Base-by-base conservation (phyloP, 2,888 invertebrate species). In the Aethes cnicana region DNA sequence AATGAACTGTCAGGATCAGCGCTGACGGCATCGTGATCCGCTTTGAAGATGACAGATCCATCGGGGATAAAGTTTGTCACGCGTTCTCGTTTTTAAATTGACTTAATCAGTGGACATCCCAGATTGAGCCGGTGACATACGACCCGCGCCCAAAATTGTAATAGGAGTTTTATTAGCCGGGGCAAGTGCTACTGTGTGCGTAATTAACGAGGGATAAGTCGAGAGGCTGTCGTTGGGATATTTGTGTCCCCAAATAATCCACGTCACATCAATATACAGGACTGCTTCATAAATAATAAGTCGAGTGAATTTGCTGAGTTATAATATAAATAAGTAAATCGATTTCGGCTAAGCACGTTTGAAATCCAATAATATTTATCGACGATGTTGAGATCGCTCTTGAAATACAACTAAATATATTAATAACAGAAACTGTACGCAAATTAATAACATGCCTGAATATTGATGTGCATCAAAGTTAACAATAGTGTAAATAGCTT, bases 81-180 rank as follows among this genome's bases (percentile, higher is more conserved):
- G 46, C 44, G 53, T 47, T 53, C 54, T 61, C 39, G 39, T 39
- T 46, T n/a, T 23, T 52, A 37, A 52, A 52, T 52, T 52, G 26
- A 33, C 18, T 52, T 52, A 52, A 46, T 52, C 23, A 39, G 44
- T 30, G 44, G 50, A 32, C 37, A 37, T 12, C 53, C 59, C 58
- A 59, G 69, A 74, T 79, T 80, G 83, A 82, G 80, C 72, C 66
- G 76, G 78, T 82, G 77, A 61, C 54, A 69, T 73, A 72, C 66
- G 57, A 59, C 68, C 68, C 66, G 65, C 65, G 68, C 61, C 65
- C 61, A 66, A 68, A 70, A 65, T 58, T 58, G 63, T 65, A 71
- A 73, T 69, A 73, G 57, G 74, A 76, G 72, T 81, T 81, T 78
- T 80, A 81, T 82, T 79, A 70, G 74, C 75, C 75, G 72, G 58